Evolutionary conservation across 2,888 invertebrate genomes (phyloP).

Genomic region (Pharmacophagus antenor): DNA sequence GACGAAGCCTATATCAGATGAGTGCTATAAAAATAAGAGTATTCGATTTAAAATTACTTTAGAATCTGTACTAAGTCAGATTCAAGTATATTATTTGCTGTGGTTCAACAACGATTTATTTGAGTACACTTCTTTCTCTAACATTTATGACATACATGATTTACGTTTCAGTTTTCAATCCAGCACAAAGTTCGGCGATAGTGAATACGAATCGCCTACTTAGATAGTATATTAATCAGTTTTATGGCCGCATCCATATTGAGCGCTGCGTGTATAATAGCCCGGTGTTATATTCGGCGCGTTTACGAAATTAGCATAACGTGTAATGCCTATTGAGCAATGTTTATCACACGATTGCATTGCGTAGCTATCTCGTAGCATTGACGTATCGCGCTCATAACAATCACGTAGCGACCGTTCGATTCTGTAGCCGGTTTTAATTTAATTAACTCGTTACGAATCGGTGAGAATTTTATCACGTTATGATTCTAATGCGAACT

Average conservation of each 20-base stretch:
- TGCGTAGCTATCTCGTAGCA: neutral
- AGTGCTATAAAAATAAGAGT: too few relatives aligned
- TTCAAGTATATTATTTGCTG: too few relatives aligned
- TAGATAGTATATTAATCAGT: slow-evolving; percentile 27
- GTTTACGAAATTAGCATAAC: slow-evolving; percentile 43
- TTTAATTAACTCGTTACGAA: too few relatives aligned
- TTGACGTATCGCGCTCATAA: too few relatives aligned
- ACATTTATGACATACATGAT: neutral
- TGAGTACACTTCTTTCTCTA: neutral
- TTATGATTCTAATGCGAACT: too few relatives aligned
- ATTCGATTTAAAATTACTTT: too few relatives aligned
- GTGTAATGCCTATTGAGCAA: slow-evolving; percentile 41
- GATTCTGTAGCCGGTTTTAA: neutral
- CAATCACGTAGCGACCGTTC: neutral
- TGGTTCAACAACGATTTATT: neutral
- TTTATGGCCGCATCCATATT: slow-evolving; percentile 29
- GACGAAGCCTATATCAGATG: too few relatives aligned
- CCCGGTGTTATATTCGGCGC: slow-evolving; percentile 22
- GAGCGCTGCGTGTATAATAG: slow-evolving; percentile 27
- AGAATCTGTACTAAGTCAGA: too few relatives aligned
- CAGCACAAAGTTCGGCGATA: slow-evolving; percentile 8
- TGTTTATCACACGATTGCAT: slow-evolving; percentile 46
- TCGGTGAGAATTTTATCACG: too few relatives aligned
- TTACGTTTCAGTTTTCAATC: slow-evolving; percentile 1
- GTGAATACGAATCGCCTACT: slow-evolving; percentile 21